Conservation (phyloP, 2,113 vertebrate genomes). For the Brachionichthys hirsutus region DNA sequence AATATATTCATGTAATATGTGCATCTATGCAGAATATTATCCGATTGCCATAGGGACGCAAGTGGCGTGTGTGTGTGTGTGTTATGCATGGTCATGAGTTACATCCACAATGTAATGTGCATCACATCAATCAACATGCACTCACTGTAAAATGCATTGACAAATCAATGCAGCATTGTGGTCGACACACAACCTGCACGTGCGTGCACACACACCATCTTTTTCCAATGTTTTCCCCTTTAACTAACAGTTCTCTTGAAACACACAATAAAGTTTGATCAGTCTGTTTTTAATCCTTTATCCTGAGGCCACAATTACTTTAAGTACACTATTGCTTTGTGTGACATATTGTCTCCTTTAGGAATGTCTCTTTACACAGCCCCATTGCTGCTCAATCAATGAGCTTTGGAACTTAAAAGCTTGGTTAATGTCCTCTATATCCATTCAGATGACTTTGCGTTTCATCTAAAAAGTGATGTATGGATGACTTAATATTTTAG, state of each 20-base stretch:
- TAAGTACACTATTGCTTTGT: slow-evolving; percentile 32
- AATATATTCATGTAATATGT: too few species aligned
- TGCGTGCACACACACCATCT: background rate
- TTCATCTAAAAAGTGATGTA: slow-evolving; percentile 2
- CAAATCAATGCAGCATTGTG: too few species aligned
- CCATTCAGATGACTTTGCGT: slow-evolving; percentile 20
- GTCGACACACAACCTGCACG: too few species aligned
- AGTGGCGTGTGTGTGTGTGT: too few species aligned
- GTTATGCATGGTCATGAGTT: slow-evolving; percentile 8
- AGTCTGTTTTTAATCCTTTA: too few species aligned
- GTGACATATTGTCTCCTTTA: slow-evolving; percentile 27
- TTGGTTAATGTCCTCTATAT: slow-evolving; percentile 13
- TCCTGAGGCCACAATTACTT: slow-evolving; percentile 39
- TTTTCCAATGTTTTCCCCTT: slow-evolving; percentile 21
- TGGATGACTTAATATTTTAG: slow-evolving; percentile 15
- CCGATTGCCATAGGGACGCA: too few species aligned
- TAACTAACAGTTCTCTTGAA: slow-evolving; percentile 44
- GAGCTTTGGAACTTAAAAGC: slow-evolving; percentile 30
- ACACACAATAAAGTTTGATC: slow-evolving; percentile 12
- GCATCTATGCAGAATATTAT: too few species aligned
- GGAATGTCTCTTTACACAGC: slow-evolving; percentile 9
- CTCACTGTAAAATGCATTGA: too few species aligned
- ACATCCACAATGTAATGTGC: background rate
- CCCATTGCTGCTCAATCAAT: slow-evolving; percentile 23
- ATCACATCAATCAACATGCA: too few species aligned